Conservation (phyloP, 2,797 vertebrate genomes). For the Poecilia gillii region DNA sequence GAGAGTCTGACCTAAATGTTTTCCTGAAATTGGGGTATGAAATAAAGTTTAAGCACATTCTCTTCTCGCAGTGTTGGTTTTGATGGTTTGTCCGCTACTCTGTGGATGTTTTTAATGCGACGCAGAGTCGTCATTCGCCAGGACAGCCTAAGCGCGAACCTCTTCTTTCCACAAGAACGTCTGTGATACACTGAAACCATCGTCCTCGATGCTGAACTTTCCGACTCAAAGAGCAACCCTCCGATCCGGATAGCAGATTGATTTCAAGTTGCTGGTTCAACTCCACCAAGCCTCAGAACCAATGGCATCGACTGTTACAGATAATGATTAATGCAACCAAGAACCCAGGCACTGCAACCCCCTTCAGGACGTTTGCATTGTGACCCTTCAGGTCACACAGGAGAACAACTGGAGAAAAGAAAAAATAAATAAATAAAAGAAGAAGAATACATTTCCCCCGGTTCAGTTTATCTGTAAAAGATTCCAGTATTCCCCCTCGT, state of each 20-base stretch:
- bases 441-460: not conserved
- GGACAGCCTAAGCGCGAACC: not conserved
- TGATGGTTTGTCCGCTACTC: not conserved
- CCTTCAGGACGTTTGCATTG: constrained; percentile 65
- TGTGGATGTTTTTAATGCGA: not conserved
- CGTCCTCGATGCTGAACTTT: constrained; percentile 10
- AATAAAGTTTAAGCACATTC: not conserved
- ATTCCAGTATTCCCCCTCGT: not conserved
- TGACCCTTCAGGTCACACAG: constrained; percentile 31
- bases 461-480: constrained; percentile 3
- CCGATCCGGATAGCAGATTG: constrained; percentile 24
- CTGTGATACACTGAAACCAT: not conserved
- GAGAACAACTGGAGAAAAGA: constrained; percentile 6
- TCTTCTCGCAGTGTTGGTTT: not conserved
- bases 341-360: constrained; percentile 70
- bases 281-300: constrained; percentile 50
- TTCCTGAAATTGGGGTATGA: not conserved
- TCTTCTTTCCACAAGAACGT: not conserved
- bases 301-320: constrained; percentile 92
- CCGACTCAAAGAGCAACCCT: not conserved
- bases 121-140: not conserved
- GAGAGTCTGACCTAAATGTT: not conserved
- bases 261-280: constrained; percentile 72
- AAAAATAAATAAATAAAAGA: no score
- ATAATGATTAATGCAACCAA: constrained; percentile 75